Conservation (phyloP, 2,113 vertebrate genomes). For the Chloroceryle aenea region DNA sequence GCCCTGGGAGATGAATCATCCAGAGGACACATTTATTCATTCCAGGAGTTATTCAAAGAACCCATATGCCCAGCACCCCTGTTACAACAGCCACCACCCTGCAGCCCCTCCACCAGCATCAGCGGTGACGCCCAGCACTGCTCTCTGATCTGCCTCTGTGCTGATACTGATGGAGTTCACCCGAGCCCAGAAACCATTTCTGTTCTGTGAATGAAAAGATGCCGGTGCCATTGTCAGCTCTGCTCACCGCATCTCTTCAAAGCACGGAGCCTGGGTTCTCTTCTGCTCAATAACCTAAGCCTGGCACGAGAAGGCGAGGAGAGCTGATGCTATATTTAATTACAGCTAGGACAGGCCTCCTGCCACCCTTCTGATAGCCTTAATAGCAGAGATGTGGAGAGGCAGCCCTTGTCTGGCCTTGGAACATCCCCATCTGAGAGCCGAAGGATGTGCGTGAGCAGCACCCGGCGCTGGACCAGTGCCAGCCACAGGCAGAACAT, state of each 20-base stretch:
- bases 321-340: neutral
- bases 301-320: neutral
- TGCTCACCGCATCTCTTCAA: neutral
- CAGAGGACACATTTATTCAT: neutral
- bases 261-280: neutral
- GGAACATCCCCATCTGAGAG: neutral
- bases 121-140: too few species aligned
- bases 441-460: neutral
- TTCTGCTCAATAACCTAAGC: neutral
- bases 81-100: neutral
- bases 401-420: neutral
- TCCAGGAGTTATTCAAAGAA: neutral
- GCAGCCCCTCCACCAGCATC: neutral
- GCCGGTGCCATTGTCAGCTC: neutral
- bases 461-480: neutral
- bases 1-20: neutral
- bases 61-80: too few species aligned
- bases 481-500: neutral
- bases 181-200: neutral
- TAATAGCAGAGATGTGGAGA: neutral
- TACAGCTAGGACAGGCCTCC: neutral
- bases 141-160: neutral
- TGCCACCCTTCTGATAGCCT: neutral
- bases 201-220: neutral
- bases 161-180: neutral